Conservation (phyloP, 1,140 invertebrate species). For the Drosophila sucinea region DNA sequence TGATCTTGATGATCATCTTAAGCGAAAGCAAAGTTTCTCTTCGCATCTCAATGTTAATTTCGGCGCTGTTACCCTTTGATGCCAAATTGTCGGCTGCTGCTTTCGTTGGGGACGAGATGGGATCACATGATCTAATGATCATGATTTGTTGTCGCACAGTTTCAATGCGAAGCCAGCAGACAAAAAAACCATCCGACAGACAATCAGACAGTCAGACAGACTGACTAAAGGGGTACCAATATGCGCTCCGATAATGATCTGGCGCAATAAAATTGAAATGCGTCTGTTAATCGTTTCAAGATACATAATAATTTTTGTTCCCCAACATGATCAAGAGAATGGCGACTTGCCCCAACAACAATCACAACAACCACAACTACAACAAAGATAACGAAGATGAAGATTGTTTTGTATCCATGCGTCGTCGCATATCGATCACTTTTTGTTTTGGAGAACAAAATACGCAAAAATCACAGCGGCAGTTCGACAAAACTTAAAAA, state of each 20-base stretch:
- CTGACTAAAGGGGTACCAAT: constrained; percentile 32
- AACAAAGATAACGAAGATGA: constrained; percentile 32
- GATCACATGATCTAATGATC: constrained; percentile 68
- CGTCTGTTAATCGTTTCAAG: constrained; percentile 76
- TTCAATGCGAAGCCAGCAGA: constrained; percentile 31
- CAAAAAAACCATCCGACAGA: constrained; percentile 18
- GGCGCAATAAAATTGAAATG: constrained; percentile 79
- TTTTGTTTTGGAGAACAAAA: constrained; percentile 31
- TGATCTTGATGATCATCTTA: constrained; percentile 31
- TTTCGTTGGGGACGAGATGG: constrained; percentile 44
- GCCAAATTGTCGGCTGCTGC: constrained; percentile 45
- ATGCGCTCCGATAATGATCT: constrained; percentile 69
- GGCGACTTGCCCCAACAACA: constrained; percentile 26
- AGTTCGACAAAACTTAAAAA: constrained; percentile 21
- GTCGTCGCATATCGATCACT: constrained; percentile 69
- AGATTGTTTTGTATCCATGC: constrained; percentile 54
- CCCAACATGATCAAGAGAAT: constrained; percentile 39
- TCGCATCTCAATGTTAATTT: constrained; percentile 62
- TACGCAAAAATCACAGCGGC: constrained; percentile 75
- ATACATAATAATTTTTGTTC: constrained; percentile 78
- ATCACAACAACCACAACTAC: constrained; percentile 5
- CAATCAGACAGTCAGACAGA: too few relatives aligned
- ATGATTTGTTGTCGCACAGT: constrained; percentile 68
- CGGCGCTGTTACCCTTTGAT: constrained; percentile 52
- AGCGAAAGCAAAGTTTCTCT: constrained; percentile 75